Evolutionary conservation across 2,888 invertebrate species (phyloP), one percentile per base, ranked within the genome.

Genomic region (Mantis religiosa): DNA sequence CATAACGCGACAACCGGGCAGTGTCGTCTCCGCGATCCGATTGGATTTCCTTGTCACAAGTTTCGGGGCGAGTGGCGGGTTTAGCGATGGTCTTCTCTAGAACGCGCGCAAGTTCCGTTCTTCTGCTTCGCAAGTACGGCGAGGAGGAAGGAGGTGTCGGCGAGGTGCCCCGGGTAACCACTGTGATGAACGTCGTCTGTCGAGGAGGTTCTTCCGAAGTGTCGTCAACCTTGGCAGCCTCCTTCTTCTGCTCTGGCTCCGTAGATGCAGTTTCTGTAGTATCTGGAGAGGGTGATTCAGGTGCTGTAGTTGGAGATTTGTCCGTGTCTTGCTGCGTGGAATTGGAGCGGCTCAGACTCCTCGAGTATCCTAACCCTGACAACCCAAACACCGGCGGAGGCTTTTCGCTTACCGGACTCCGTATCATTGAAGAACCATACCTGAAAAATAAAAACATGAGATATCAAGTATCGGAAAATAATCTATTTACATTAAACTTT

Each of bases 121-220:
- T 94, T 91, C 96, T 95, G 34, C 95, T 95, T 90, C 96, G 94
- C 15, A 96, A 93, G 90, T 95, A 96, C 0, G 93, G 92, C 25
- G 93, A 93, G 0, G 95, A 95, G 0, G 96, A 95, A 0, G 96
- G 96, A 6, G 96, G 96, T 0, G 96, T 96, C 0, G 97, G 97
- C 28, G 97, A 97, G 0, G 97, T 97, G 47, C 96, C 96, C 89
- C 97, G 94, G 0, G 97, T 97, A 4, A 97, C 94, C 87, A 97
- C 95, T 7, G 94, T 94, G 4, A 97, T 92, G 6, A 86, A 88
- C 30, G 88, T 85, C 41, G 88, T 90, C 34, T 88, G 89, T 27
- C 87, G 83, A 20, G 83, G 84, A 27, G 28, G 47, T 47, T 86
- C 89, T 28, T 47, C 87, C 0, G 82, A 83, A 12, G 41, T 15